Base-by-base conservation (phyloP, 2,113 vertebrate genomes). In the Neomonachus schauinslandi region DNA sequence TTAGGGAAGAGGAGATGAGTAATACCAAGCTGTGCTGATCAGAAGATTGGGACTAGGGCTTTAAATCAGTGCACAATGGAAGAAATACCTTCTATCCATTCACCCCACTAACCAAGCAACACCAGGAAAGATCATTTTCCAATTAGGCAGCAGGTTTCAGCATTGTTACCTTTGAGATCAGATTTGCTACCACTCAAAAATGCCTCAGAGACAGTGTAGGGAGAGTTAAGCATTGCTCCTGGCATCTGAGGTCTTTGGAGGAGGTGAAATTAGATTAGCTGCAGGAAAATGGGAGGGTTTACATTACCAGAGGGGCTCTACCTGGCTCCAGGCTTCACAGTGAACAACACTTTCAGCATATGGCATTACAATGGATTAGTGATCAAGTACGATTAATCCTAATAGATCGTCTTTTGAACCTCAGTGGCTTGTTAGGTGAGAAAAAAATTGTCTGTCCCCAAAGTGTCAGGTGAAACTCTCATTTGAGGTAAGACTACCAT, bases 301-400 rank as follows among this genome's bases (percentile, higher is more conserved):
- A 98, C 98, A 98, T 98, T 98, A 98, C 98, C 98, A 92, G 97
- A 98, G 98, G 96, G 98, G 98, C 95, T 76, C 95, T 98, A 98
- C 98, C 98, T 99, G 98, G 98, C 98, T 99, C 96, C 94, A 98
- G 97, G 88, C 97, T 98, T 98, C 97, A 98, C 98, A 98, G 97
- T 98, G 98, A 99, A 98, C 99, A 98, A 98, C 67, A 46, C 95
- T 96, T 97, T 98, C 91, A 98, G 97, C 99, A 99, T 99, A 99
- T 98, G 98, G 98, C 98, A 97, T 98, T 98, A 98, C 98, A 99
- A 98, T 98, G 97, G 98, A 99, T 98, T 99, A 98, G 91, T 97
- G 98, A 99, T 98, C 98, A 98, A 99, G 98, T 96, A 84, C 98
- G 98, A 99, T 99, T 99, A 98, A 99, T 99, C 98, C 98, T 99